A percentile compares a stretch with the other conserved stretches of the same genome.
phyloP scores from a whole-genome alignment of 2,888 invertebrate genomes.

The Altica lythri region DNA sequence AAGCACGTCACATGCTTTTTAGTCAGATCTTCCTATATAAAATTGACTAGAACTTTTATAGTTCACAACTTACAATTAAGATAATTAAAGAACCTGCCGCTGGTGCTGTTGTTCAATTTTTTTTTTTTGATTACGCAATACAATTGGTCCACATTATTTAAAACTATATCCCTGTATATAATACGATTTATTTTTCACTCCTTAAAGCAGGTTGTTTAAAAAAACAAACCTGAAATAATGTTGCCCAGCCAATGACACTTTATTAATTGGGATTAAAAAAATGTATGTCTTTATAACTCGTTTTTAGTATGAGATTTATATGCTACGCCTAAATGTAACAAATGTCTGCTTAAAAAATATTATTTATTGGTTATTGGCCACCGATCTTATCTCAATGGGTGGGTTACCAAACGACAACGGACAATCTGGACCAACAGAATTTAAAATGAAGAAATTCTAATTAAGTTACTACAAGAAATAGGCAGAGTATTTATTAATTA shows the following conservation, averaged over 20 bases:
- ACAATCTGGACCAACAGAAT: constrained; percentile 16
- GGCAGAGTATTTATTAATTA: neutral
- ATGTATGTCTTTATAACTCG: constrained; percentile 12
- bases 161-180: no score
- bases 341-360: constrained; percentile 8
- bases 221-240: constrained; percentile 2
- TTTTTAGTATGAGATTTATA: constrained; percentile 1
- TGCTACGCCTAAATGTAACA: constrained; percentile 11
- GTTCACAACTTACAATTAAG: no score
- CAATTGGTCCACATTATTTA: no score
- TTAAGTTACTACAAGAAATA: constrained; percentile 2
- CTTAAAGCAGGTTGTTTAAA: no score
- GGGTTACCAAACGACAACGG: constrained; percentile 12
- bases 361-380: constrained; percentile 16
- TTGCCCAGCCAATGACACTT: constrained; percentile 4
- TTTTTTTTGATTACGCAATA: no score
- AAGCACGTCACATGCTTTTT: no score
- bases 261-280: constrained; percentile 13
- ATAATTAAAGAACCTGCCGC: no score
- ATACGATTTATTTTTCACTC: no score
- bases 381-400: constrained; percentile 18
- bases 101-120: no score
- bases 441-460: constrained; percentile 10
- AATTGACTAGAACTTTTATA: no score
- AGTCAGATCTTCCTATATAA: no score